phyloP scores from a whole-genome alignment of 2,888 invertebrate species.

The Archaeoteleia sp. region DNA sequence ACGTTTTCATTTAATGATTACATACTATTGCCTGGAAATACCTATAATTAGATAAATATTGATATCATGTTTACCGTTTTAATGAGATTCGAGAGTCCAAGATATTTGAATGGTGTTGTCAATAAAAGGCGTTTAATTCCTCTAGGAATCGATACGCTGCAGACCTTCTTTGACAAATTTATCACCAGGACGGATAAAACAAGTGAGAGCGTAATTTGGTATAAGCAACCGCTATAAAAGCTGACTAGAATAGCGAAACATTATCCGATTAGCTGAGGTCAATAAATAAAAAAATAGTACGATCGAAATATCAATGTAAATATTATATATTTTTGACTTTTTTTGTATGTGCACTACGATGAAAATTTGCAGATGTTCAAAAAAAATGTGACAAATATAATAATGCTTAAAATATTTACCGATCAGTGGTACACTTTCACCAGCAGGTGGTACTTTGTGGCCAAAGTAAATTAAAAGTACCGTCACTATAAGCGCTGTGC shows the following conservation, averaged over 20 bases:
- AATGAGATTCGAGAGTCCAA: conserved; percentile 74
- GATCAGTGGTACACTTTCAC: conserved; percentile 77
- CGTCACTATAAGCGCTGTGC: conserved; percentile 79
- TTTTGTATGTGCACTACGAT: not conserved
- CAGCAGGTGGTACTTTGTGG: conserved; percentile 78
- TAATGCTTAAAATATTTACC: no score
- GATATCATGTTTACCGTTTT: conserved; percentile 69
- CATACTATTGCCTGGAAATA: no score
- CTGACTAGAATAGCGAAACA: conserved; percentile 76
- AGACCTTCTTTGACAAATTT: conserved; percentile 76
- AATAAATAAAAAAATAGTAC: no score
- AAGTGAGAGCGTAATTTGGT: conserved; percentile 76
- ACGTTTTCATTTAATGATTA: no score
- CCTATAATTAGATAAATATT: no score
- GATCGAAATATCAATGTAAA: no score
- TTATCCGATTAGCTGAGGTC: no score
- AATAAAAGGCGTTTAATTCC: conserved; percentile 75
- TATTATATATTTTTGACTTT: no score
- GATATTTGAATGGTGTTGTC: conserved; percentile 73
- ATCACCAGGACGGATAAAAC: conserved; percentile 77
- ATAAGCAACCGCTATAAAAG: conserved; percentile 77
- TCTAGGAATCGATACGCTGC: conserved; percentile 76
- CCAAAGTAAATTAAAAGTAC: conserved; percentile 81
- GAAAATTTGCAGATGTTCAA: no score
- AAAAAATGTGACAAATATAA: no score